Conservation (phyloP, 1,140 invertebrate genomes). For the Brachionus manjavacas region DNA sequence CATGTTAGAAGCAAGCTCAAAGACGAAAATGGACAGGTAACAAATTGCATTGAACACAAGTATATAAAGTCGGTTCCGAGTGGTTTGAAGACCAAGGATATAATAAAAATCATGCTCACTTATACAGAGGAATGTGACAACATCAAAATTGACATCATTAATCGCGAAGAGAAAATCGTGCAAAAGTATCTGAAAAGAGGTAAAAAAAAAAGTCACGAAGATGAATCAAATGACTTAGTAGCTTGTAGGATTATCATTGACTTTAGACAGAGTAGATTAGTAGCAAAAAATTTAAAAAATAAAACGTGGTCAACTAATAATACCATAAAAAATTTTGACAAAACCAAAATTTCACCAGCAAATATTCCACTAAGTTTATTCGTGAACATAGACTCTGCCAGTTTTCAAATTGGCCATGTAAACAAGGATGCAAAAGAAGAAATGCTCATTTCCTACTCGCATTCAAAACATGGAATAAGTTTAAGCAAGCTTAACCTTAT, state of each 20-base stretch:
- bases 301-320: background rate
- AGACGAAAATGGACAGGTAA: background rate
- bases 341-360: background rate
- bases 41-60: conserved; percentile 35
- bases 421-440: background rate
- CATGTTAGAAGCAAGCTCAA: conserved; percentile 29
- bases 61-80: conserved; percentile 2
- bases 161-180: conserved; percentile 45
- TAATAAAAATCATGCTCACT: background rate
- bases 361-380: background rate
- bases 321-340: background rate
- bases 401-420: background rate
- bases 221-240: conserved; percentile 46
- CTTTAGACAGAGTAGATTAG: background rate
- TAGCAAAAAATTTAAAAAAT: background rate
- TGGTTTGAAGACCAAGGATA: conserved; percentile 43
- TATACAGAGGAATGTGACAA: background rate
- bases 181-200: conserved; percentile 39
- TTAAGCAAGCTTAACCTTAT: background rate
- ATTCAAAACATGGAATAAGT: background rate
- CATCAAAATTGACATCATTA: conserved; percentile 43
- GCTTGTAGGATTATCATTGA: conserved; percentile 4
- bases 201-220: conserved; percentile 43
- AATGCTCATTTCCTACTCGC: background rate
- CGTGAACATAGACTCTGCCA: background rate